These are phyloP conservation scores for Rallus crepitans DNA, from an alignment of 2,797 vertebrate genomes.

Conservation along the genomic window DNA sequence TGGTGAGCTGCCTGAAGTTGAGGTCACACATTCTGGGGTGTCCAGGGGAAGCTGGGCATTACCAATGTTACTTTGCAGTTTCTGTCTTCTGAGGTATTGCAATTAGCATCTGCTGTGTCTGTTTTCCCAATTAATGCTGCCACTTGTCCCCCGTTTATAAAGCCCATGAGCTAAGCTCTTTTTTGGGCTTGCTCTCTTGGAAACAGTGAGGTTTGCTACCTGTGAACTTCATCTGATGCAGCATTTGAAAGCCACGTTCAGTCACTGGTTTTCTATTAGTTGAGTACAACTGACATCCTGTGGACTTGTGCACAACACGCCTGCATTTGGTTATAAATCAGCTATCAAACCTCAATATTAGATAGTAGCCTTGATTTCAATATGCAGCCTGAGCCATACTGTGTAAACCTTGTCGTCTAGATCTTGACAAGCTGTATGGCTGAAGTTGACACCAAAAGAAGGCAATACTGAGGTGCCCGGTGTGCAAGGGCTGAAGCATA, in stretches of 20 bases:
- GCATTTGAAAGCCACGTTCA: not conserved
- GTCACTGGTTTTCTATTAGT: not conserved
- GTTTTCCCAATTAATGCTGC: not conserved
- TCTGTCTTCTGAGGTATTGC: not conserved
- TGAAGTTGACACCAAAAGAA: not conserved
- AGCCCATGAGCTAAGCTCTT: not conserved
- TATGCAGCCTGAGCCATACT: not conserved
- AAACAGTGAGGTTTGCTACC: not conserved
- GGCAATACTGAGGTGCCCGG: not conserved
- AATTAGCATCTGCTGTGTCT: accelerated
- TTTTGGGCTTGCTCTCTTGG: not conserved
- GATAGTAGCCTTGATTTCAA: not conserved
- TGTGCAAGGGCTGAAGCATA: not conserved
- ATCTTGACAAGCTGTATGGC: not conserved
- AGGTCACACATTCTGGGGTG: accelerated
- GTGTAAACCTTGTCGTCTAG: not conserved
- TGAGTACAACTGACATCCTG: accelerated
- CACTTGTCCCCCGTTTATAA: not conserved
- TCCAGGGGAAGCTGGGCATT: not conserved
- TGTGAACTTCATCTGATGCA: not conserved
- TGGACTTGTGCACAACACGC: not conserved
- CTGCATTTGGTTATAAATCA: not conserved
- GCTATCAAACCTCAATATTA: not conserved
- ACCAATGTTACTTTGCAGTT: not conserved
- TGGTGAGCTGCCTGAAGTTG: not conserved